Evolutionary conservation across 2,888 invertebrate species (phyloP).

Genomic region (Leucania comma): DNA sequence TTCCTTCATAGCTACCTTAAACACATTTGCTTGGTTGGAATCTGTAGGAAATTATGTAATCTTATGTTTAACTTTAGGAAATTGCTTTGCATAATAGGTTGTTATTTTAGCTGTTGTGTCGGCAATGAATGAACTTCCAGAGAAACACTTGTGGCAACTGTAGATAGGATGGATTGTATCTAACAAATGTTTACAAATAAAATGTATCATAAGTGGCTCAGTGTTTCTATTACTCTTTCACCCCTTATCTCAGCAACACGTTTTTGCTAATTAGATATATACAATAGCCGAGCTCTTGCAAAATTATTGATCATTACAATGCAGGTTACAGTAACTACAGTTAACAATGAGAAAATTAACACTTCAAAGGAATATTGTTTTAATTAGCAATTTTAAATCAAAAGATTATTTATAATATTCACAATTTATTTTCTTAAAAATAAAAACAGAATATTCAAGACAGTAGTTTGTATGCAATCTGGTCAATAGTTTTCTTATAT

Average conservation of each 20-base stretch:
- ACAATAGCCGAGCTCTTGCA: neutral
- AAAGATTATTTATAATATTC: conserved; percentile 40
- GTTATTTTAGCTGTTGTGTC: conserved; percentile 47
- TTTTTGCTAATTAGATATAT: neutral
- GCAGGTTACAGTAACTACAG: neutral
- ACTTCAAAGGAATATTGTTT: neutral
- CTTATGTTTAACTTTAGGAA: conserved; percentile 41
- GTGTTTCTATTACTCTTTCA: conserved; percentile 48
- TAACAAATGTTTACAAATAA: conserved; percentile 76
- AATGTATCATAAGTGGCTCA: conserved; percentile 73
- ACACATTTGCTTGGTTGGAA: conserved; percentile 18
- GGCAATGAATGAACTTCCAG: conserved; percentile 76
- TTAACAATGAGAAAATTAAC: conserved; percentile 2
- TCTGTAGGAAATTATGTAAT: conserved; percentile 41
- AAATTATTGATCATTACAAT: neutral
- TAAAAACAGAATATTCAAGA: conserved; percentile 68
- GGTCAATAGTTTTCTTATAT: conserved; percentile 63
- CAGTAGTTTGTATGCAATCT: conserved; percentile 71
- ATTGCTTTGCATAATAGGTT: conserved; percentile 50
- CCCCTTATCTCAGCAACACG: conserved; percentile 3
- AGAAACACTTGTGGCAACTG: conserved; percentile 82
- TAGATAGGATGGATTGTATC: conserved; percentile 79
- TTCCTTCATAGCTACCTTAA: conserved; percentile 2
- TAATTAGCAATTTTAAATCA: conserved; percentile 22
- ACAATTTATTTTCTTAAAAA: conserved; percentile 66